Evolutionary conservation across 2,113 vertebrate species (phyloP).

Genomic region (Proterorhinus semilunaris): DNA sequence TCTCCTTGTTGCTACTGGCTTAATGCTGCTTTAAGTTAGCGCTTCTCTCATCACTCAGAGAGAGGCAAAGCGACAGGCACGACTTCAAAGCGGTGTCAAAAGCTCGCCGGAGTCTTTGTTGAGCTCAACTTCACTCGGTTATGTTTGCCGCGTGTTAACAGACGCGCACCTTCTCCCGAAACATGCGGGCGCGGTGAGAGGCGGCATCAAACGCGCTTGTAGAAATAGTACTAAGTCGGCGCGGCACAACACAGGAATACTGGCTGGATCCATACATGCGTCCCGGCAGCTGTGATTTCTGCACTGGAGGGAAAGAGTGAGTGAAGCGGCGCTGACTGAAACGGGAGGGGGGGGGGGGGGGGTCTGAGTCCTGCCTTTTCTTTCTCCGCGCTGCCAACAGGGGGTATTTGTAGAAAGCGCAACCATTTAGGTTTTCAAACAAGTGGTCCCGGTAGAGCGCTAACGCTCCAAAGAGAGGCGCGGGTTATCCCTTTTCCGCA

Average conservation of each 20-base stretch:
- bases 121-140: conserved; percentile 30
- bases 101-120: conserved; percentile 43
- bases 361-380: conserved; percentile 29
- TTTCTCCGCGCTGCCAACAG: conserved; percentile 35
- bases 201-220: conserved; percentile 24
- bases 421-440: conserved; percentile 57
- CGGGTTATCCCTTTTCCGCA: not conserved
- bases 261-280: conserved; percentile 26
- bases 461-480: conserved; percentile 45
- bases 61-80: conserved; percentile 24
- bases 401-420: conserved; percentile 48
- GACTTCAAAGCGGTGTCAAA: conserved; percentile 49
- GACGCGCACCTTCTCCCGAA: conserved; percentile 14
- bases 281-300: conserved; percentile 37
- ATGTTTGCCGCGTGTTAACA: conserved; percentile 35
- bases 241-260: conserved; percentile 24
- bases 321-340: conserved; percentile 45
- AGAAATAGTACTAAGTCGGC: conserved; percentile 32
- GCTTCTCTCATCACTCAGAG: conserved; percentile 19
- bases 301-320: conserved; percentile 30
- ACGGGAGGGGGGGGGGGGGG: conserved; percentile 50
- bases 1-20: not conserved
- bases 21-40: conserved; percentile 17
- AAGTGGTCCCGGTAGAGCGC: conserved; percentile 40
- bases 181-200: conserved; percentile 5